Conservation (phyloP, 2,113 vertebrate species). For the Poicephalus meyeri region DNA sequence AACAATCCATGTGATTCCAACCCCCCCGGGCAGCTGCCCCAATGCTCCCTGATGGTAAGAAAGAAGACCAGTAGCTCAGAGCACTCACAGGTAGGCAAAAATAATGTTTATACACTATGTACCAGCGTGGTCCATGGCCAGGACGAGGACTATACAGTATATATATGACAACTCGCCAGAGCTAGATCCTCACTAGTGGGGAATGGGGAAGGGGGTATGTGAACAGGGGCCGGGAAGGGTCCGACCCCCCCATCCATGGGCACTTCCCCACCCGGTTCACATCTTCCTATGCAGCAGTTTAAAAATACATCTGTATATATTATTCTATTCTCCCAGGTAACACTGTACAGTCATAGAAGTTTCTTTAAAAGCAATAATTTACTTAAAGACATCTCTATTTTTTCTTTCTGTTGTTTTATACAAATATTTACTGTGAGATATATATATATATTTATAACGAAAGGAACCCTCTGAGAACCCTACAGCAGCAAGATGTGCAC, state of each 20-base stretch:
- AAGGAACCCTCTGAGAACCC: slow-evolving; percentile 61
- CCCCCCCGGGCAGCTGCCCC: not conserved
- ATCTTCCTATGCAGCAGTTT: slow-evolving; percentile 9
- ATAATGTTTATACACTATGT: slow-evolving; percentile 45
- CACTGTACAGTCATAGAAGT: slow-evolving; percentile 71
- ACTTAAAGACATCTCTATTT: slow-evolving; percentile 68
- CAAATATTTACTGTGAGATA: slow-evolving; percentile 70
- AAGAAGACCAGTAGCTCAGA: slow-evolving; percentile 8
- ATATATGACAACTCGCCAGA: not conserved
- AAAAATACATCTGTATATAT: slow-evolving; percentile 70
- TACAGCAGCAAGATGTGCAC: slow-evolving; percentile 67
- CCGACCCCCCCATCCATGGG: not conserved
- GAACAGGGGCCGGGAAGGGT: not conserved
- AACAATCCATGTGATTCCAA: not conserved
- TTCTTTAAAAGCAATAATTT: slow-evolving; percentile 73
- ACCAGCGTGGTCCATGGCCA: slow-evolving; percentile 9
- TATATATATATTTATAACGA: slow-evolving; percentile 60
- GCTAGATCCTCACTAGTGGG: not conserved
- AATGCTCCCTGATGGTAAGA: not conserved
- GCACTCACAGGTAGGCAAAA: slow-evolving; percentile 56
- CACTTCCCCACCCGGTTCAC: not conserved
- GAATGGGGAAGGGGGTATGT: not conserved
- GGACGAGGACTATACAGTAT: slow-evolving; percentile 49
- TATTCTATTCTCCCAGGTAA: slow-evolving; percentile 68
- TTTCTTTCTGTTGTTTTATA: slow-evolving; percentile 42